Evolutionary conservation across 1,140 invertebrate species (phyloP).

Genomic region (Parasteatoda tepidariorum): DNA sequence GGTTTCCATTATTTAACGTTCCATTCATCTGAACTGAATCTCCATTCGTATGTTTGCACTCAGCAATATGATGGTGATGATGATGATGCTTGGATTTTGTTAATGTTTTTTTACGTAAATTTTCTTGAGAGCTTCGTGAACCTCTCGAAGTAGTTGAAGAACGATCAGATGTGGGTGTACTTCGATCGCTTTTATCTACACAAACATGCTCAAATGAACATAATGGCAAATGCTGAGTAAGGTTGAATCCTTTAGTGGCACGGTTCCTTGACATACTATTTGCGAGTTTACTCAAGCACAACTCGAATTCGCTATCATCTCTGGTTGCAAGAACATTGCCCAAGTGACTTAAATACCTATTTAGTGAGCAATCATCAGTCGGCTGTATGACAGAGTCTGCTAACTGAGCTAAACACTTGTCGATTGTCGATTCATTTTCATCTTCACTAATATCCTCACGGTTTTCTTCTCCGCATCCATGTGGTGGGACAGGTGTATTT

Average conservation of each 20-base stretch:
- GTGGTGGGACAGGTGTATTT: conserved; percentile 13
- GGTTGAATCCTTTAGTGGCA: conserved; percentile 54
- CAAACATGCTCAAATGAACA: conserved; percentile 49
- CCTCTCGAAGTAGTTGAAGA: conserved; percentile 55
- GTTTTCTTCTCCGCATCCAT: conserved; percentile 19
- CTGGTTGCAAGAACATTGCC: conserved; percentile 33
- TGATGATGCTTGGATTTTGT: conserved; percentile 42
- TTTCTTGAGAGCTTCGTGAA: conserved; percentile 46
- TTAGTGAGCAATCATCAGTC: conserved; percentile 48
- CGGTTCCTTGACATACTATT: conserved; percentile 30
- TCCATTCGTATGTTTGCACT: conserved; percentile 28
- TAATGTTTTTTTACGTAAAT: conserved; percentile 42
- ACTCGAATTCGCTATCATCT: conserved; percentile 23
- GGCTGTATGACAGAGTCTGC: conserved; percentile 58
- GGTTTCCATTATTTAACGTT: background rate
- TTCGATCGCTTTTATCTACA: conserved; percentile 48
- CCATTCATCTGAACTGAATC: conserved; percentile 4
- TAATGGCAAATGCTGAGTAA: conserved; percentile 34
- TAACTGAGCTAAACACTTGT: conserved; percentile 43
- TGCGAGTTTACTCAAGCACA: conserved; percentile 46
- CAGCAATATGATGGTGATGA: conserved; percentile 28
- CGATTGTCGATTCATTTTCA: conserved; percentile 49
- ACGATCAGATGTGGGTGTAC: conserved; percentile 50
- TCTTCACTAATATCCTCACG: conserved; percentile 36
- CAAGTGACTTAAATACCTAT: conserved; percentile 49